Percentiles rank a stretch among this genome's conserved stretches.
phyloP scores from a whole-genome alignment of 2,113 vertebrate species.

The Dipodomys merriami region DNA sequence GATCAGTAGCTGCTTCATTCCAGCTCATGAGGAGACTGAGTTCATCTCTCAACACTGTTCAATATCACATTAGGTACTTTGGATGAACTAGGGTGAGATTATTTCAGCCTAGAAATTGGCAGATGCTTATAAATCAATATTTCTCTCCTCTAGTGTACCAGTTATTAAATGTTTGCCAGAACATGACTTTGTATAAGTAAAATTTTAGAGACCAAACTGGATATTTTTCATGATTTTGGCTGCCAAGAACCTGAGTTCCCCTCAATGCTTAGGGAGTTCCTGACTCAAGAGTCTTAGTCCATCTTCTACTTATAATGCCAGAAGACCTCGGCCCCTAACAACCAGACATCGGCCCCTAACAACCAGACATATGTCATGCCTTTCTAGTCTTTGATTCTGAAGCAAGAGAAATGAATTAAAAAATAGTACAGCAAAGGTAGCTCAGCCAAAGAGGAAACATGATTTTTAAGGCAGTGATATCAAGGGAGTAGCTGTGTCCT shows the following conservation, averaged over 20 bases:
- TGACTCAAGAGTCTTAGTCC: neutral
- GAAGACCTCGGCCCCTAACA: neutral
- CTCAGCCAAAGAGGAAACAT: neutral
- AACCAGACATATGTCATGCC: neutral
- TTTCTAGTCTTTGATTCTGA: constrained; percentile 13
- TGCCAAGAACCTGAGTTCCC: constrained; percentile 7
- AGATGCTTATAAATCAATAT: constrained; percentile 12
- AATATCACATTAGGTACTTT: neutral
- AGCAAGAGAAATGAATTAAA: neutral
- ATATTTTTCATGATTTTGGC: constrained; percentile 48
- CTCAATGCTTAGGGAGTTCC: neutral
- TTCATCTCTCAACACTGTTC: neutral
- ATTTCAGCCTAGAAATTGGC: neutral
- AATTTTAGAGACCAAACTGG: neutral
- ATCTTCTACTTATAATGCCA: constrained; percentile 3
- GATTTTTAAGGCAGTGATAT: neutral
- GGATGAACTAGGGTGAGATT: neutral
- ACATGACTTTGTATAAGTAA: neutral
- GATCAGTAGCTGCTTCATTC: neutral
- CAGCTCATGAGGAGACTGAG: neutral
- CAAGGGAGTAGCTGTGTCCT: neutral
- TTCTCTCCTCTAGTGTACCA: neutral
- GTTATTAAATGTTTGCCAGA: neutral
- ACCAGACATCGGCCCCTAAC: no score
- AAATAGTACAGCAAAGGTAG: neutral